A percentile compares a stretch with the other conserved stretches of the same genome.
Conservation (phyloP, 2,113 vertebrate genomes). For the Malurus melanocephalus region DNA sequence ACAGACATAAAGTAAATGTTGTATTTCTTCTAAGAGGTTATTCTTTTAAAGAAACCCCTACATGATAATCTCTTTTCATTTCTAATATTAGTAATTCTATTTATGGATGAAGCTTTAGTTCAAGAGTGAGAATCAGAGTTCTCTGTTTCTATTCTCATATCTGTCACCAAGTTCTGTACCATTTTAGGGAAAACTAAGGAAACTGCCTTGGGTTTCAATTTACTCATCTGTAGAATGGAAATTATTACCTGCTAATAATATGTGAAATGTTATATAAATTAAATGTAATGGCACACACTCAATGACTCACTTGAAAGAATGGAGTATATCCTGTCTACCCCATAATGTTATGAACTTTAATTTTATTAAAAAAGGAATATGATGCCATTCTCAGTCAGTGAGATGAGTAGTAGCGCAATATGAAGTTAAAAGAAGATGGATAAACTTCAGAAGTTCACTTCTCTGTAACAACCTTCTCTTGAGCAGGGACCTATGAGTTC, state of each 20-base stretch:
- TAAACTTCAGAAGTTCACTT: not conserved
- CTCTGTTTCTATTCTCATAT: constrained; percentile 4
- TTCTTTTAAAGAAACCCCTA: not conserved
- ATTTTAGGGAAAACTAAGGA: not conserved
- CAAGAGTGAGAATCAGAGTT: not conserved
- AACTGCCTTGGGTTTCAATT: not conserved
- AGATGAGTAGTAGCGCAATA: not conserved
- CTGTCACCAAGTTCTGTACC: not conserved
- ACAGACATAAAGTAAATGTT: not conserved
- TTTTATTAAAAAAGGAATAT: not conserved
- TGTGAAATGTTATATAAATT: not conserved
- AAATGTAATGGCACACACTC: not conserved
- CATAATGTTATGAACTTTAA: not conserved
- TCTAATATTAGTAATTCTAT: not conserved
- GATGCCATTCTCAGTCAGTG: not conserved
- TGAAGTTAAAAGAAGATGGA: not conserved
- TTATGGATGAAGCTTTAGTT: not conserved
- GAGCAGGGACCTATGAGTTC: not conserved
- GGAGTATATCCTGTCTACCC: not conserved
- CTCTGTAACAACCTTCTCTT: not conserved
- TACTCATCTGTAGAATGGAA: not conserved
- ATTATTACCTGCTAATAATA: constrained; percentile 3
- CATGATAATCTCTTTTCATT: not conserved
- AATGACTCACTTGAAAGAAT: not conserved
- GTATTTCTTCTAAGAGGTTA: not conserved